Conservation (phyloP, 2,888 invertebrate genomes). For the Drosophila differens region DNA sequence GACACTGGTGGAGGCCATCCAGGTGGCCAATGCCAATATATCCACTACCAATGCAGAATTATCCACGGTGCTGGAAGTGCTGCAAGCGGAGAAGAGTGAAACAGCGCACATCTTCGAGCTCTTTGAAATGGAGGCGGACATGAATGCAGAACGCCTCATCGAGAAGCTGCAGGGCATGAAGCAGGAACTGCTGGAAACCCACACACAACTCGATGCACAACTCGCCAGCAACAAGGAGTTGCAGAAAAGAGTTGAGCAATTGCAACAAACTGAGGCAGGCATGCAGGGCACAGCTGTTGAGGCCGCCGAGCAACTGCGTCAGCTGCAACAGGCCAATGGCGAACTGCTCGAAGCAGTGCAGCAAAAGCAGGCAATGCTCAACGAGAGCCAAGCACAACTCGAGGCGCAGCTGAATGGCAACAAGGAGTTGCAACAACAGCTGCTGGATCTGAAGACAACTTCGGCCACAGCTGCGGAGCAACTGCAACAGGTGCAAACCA, state of each 20-base stretch:
- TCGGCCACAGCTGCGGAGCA: slow-evolving; percentile 51
- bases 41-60: slow-evolving; percentile 78
- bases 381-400: slow-evolving; percentile 21
- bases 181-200: slow-evolving; percentile 64
- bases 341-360: slow-evolving; percentile 49
- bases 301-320: slow-evolving; percentile 56
- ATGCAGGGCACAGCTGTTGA: slow-evolving; percentile 50
- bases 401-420: slow-evolving; percentile 50
- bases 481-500: slow-evolving; percentile 54
- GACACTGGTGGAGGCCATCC: slow-evolving; percentile 72
- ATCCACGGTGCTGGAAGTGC: slow-evolving; percentile 67
- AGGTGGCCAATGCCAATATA: slow-evolving; percentile 77
- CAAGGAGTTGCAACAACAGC: slow-evolving; percentile 49
- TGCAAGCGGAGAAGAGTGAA: slow-evolving; percentile 80
- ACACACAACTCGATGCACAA: slow-evolving; percentile 54
- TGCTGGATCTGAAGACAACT: slow-evolving; percentile 30
- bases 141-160: slow-evolving; percentile 70
- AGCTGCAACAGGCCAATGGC: slow-evolving; percentile 60
- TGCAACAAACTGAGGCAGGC: slow-evolving; percentile 37
- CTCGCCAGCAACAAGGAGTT: slow-evolving; percentile 42
- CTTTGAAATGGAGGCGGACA: slow-evolving; percentile 82
- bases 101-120: slow-evolving; percentile 81
- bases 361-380: slow-evolving; percentile 26
- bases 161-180: slow-evolving; percentile 74
- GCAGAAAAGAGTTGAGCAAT: slow-evolving; percentile 28